phyloP scores from a whole-genome alignment of 2,113 vertebrate species.

The Saguinus midas region DNA sequence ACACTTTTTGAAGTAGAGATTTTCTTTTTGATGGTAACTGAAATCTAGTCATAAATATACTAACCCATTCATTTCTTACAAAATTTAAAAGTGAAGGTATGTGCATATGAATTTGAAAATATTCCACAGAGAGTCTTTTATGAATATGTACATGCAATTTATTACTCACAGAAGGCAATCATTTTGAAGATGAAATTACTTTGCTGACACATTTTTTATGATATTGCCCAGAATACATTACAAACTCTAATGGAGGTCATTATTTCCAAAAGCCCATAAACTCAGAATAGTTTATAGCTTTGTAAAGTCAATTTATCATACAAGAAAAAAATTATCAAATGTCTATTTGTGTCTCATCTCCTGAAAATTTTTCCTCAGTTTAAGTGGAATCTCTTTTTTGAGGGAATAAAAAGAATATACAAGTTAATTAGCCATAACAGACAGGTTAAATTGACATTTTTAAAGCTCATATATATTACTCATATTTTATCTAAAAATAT shows the following conservation, averaged over 20 bases:
- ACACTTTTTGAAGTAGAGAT: background rate
- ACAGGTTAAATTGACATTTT: background rate
- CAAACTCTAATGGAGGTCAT: slow-evolving; percentile 32
- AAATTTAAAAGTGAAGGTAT: background rate
- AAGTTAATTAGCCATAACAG: background rate
- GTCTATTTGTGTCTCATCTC: background rate
- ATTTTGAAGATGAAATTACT: slow-evolving; percentile 26
- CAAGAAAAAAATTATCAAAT: slow-evolving; percentile 18
- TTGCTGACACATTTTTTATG: slow-evolving; percentile 24
- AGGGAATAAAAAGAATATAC: background rate
- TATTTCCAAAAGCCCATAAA: slow-evolving; percentile 58
- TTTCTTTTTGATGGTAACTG: background rate
- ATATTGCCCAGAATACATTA: background rate
- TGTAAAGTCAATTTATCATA: slow-evolving; percentile 29
- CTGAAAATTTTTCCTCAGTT: background rate
- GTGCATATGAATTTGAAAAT: slow-evolving; percentile 6
- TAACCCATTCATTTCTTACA: background rate
- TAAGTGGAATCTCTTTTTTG: background rate
- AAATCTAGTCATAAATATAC: slow-evolving; percentile 10
- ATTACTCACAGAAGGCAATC: slow-evolving; percentile 5
- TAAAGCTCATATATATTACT: background rate
- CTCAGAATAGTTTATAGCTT: slow-evolving; percentile 18
- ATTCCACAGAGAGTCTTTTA: slow-evolving; percentile 1
- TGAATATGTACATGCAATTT: slow-evolving; percentile 10
- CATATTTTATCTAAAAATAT: background rate